phyloP scores from a whole-genome alignment of 1,140 invertebrate species.

The Archivesica marissinica region DNA sequence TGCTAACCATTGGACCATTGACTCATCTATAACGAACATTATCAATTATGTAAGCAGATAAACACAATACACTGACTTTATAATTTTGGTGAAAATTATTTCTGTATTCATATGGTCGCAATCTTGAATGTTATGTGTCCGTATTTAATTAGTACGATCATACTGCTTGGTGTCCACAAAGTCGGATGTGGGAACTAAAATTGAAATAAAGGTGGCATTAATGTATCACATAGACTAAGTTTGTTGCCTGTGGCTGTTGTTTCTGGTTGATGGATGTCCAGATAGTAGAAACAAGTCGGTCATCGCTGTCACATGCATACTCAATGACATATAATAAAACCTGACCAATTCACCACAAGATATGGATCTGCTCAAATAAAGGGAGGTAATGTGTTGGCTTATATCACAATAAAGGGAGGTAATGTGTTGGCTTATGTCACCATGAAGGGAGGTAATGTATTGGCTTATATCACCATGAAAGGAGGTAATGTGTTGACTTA shows the following conservation, averaged over 20 bases:
- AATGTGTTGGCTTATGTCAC: too few relatives aligned
- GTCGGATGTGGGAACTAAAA: slow-evolving; percentile 7
- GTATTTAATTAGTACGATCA: background rate
- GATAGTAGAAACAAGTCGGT: slow-evolving; percentile 27
- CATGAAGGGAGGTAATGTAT: too few relatives aligned
- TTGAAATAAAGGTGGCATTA: slow-evolving; percentile 35
- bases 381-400: background rate
- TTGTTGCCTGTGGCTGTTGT: background rate
- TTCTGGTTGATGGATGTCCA: slow-evolving; percentile 11
- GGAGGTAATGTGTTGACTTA: too few relatives aligned
- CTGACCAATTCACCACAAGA: background rate
- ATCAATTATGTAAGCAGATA: too few relatives aligned
- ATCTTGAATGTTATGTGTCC: background rate
- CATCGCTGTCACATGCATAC: slow-evolving; percentile 23
- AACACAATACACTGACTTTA: too few relatives aligned
- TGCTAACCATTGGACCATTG: too few relatives aligned
- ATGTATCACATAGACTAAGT: slow-evolving; percentile 25
- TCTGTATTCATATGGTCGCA: too few relatives aligned
- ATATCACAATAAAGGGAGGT: too few relatives aligned
- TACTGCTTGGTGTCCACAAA: background rate
- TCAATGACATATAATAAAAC: background rate
- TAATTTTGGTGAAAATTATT: too few relatives aligned
- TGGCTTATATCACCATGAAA: too few relatives aligned
- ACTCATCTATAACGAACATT: too few relatives aligned
- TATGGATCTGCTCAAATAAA: background rate